Conservation (phyloP, 2,113 vertebrate genomes). For the Harpagus bidentatus region DNA sequence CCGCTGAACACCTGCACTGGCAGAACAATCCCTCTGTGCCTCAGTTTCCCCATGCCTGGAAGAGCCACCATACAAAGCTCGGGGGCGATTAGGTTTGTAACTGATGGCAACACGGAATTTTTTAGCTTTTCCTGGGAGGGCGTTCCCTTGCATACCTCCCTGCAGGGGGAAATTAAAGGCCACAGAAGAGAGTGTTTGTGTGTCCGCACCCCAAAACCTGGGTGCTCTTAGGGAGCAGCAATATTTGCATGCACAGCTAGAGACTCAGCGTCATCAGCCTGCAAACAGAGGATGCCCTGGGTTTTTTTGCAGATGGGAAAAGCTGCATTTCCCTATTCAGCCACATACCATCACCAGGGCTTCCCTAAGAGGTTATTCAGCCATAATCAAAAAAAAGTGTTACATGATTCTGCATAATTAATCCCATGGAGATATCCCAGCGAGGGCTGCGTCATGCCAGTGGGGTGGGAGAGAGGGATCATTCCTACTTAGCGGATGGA, state of each 20-base stretch:
- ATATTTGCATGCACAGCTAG: fast-evolving
- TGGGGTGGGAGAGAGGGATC: not conserved
- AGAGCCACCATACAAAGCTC: fast-evolving
- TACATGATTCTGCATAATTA: not conserved
- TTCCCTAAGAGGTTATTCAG: not conserved
- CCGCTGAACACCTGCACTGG: fast-evolving
- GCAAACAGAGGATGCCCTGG: not conserved
- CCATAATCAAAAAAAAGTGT: fast-evolving
- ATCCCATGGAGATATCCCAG: not conserved
- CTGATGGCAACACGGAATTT: fast-evolving
- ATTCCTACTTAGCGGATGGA: fast-evolving
- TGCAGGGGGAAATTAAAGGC: not conserved
- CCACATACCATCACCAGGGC: not conserved
- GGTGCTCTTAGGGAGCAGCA: fast-evolving
- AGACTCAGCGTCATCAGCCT: not conserved
- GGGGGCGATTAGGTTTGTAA: fast-evolving
- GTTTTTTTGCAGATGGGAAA: not conserved
- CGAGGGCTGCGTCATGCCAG: fast-evolving
- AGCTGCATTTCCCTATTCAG: not conserved
- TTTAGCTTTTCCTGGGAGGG: not conserved
- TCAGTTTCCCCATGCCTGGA: not conserved
- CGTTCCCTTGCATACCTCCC: fast-evolving
- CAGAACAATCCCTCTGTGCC: not conserved
- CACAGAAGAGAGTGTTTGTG: not conserved
- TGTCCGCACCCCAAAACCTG: not conserved